Base-by-base conservation (phyloP, 2,888 invertebrate genomes). In the Trimorus sp. region DNA sequence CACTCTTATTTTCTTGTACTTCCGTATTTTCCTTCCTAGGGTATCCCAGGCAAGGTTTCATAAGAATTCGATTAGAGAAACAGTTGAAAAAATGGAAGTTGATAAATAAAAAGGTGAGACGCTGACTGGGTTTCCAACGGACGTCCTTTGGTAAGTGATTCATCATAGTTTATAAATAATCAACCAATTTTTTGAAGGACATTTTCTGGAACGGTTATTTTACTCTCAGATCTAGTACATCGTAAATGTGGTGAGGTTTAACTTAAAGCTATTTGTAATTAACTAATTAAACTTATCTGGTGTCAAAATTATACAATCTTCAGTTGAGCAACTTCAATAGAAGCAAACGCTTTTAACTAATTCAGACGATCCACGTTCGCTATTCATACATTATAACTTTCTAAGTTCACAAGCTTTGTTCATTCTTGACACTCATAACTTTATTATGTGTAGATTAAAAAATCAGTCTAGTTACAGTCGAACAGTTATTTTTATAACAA, bases 1-100 rank as follows among this genome's bases (percentile, higher is more conserved):
- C 80, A 85, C 86, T 84, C 65, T 79, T 80, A 85, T 86, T 87
- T 86, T 73, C 84, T 82, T 77, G 79, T 81, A 56, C 79, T 85
- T 87, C 86, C 87, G 86, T 85, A 83, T 86, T 85, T 85, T 85
- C 84, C 79, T 80, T 58, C 60, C 70, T 49, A 51, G 37, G 12
- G 54, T 65, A 70, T 79, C 79, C 83, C 37, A 3, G 40, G 37
- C 16, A 40, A 14, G n/a, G 42, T 69, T 70, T 76, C 56, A 40
- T 66, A 78, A 68, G 42, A 66, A 26, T 51, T 48, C 11, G 11
- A 12, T 40, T 49, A 48, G 42, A 45, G 58, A 65, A 53, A 58
- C 26, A 12, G 26, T 26, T 26, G 26, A 4, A 26, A 26, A 26
- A 26, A 26, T 26, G 26, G 26, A 26, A 26, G 2, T 26, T 26